phyloP scores from a whole-genome alignment of 2,113 vertebrate genomes.

The Arenaria interpres region DNA sequence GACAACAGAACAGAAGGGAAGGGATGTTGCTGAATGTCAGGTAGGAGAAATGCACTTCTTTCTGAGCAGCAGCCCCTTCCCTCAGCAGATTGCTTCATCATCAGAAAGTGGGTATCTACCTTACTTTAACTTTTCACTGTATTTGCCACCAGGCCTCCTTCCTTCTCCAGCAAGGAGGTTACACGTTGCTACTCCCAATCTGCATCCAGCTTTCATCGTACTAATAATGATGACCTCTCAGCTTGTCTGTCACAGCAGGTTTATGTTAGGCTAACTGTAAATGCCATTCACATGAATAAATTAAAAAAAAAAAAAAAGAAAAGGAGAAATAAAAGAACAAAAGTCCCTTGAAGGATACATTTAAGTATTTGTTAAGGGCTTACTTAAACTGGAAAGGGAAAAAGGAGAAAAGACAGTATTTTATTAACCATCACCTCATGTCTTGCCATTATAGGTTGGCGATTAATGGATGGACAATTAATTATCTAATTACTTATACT shows the following conservation, averaged over 20 bases:
- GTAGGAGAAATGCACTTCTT: not conserved
- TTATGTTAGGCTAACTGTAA: not conserved
- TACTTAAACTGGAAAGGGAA: not conserved
- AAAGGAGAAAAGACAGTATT: not conserved
- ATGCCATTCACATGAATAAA: not conserved
- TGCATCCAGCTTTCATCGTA: rapidly evolving
- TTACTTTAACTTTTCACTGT: not conserved
- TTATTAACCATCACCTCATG: not conserved
- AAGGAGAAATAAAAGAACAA: not conserved
- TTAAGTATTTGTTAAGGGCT: not conserved
- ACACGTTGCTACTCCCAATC: not conserved
- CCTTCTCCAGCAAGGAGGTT: not conserved
- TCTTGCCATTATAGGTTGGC: not conserved
- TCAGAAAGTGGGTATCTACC: not conserved
- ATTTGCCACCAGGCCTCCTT: not conserved
- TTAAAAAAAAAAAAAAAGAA: not conserved
- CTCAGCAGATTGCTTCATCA: not conserved
- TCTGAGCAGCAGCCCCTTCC: not conserved
- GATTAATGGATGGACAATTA: not conserved
- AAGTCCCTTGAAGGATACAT: not conserved
- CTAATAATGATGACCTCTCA: not conserved
- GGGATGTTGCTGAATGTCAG: not conserved
- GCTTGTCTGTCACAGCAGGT: not conserved
- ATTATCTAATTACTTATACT: not conserved
- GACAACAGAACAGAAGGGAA: not conserved